phyloP scores from a whole-genome alignment of 2,888 invertebrate species.

The Eupithecia centaureata region DNA sequence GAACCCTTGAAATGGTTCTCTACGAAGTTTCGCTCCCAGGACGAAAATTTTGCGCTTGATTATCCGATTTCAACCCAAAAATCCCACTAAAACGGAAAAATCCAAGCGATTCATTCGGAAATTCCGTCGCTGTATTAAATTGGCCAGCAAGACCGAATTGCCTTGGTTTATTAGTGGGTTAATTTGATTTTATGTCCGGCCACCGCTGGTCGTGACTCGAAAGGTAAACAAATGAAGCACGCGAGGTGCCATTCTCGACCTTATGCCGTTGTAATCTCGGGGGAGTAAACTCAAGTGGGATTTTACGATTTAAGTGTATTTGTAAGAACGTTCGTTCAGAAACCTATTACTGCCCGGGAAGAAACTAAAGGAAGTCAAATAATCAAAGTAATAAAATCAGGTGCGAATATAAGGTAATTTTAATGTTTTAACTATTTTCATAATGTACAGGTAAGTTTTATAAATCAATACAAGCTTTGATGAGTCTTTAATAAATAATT shows the following conservation, averaged over 20 bases:
- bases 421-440: too few species aligned
- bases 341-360: not conserved
- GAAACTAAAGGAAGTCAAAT: conserved; percentile 3
- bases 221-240: conserved; percentile 62
- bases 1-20: not conserved
- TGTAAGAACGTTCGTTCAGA: conserved; percentile 9
- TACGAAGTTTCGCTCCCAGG: not conserved
- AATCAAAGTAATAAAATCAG: not conserved
- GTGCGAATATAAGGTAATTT: too few species aligned
- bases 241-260: conserved; percentile 32
- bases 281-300: conserved; percentile 12
- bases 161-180: conserved; percentile 76
- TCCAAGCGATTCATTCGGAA: conserved; percentile 35
- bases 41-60: not conserved
- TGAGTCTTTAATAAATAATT: not conserved
- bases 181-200: conserved; percentile 75
- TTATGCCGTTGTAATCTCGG: conserved; percentile 24
- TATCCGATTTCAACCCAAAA: not conserved
- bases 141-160: conserved; percentile 66
- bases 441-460: too few species aligned
- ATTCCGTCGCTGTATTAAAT: conserved; percentile 61
- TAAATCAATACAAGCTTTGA: not conserved
- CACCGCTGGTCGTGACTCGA: conserved; percentile 67
- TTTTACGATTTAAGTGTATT: conserved; percentile 14
- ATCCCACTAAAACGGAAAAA: conserved; percentile 30